A percentile compares a stretch with the other conserved stretches of the same genome.
These are phyloP conservation scores for Eueremaeus valkanovi DNA, from an alignment of 2,888 invertebrate species.

Conservation along the genomic window DNA sequence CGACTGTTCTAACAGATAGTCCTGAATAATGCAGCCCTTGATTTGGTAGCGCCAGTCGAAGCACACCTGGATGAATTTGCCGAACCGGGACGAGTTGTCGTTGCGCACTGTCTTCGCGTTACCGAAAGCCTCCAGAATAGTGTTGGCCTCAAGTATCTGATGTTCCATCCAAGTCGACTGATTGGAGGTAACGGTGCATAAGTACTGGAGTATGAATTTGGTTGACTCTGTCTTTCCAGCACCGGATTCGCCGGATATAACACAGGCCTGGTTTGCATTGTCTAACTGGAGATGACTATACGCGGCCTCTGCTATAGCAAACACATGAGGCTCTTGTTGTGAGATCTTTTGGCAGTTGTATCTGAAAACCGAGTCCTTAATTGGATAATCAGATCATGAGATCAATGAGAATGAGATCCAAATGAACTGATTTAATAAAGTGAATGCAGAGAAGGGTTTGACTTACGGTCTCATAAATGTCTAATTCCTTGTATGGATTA, in stretches of 20 bases:
- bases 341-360: constrained; percentile 76
- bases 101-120: constrained; percentile 90
- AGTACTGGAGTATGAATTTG: constrained; percentile 82
- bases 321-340: constrained; percentile 77
- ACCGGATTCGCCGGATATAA: constrained; percentile 87
- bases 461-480: constrained; percentile 71
- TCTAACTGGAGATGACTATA: constrained; percentile 66
- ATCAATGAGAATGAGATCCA: neutral
- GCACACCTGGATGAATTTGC: constrained; percentile 93
- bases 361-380: constrained; percentile 72
- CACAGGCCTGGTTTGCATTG: constrained; percentile 68
- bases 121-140: constrained; percentile 89
- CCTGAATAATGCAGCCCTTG: constrained; percentile 83
- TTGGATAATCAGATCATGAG: constrained; percentile 10
- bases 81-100: constrained; percentile 87
- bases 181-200: constrained; percentile 75
- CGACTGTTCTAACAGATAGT: constrained; percentile 83
- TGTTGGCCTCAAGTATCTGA: constrained; percentile 88
- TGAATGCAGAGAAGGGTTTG: neutral
- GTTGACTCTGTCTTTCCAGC: constrained; percentile 84
- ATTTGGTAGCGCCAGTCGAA: constrained; percentile 83
- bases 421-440: neutral
- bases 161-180: constrained; percentile 90
- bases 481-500: constrained; percentile 87
- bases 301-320: constrained; percentile 83